phyloP scores from a whole-genome alignment of 2,888 invertebrate genomes.

The Sarcophaga caerulescens region DNA sequence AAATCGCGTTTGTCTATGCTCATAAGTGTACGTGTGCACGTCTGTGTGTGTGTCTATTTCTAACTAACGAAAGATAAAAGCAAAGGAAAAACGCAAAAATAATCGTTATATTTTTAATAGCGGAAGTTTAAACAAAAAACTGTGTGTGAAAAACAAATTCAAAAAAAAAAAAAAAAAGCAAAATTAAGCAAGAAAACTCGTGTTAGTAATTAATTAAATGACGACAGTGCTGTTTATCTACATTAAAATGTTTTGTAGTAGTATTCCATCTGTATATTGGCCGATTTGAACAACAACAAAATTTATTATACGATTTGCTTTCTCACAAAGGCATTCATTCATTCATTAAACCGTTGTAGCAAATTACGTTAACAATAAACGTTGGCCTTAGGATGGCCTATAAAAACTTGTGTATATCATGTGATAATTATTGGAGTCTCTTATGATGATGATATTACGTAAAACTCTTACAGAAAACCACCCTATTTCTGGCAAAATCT shows the following conservation, averaged over 20 bases:
- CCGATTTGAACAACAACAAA: too few relatives aligned
- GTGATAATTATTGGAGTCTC: too few relatives aligned
- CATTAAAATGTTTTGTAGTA: not conserved
- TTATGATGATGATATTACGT: too few relatives aligned
- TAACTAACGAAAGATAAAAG: slow-evolving; percentile 10
- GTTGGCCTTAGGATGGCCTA: too few relatives aligned
- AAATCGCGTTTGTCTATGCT: not conserved
- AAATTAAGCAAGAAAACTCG: slow-evolving; percentile 33
- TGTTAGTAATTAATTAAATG: slow-evolving; percentile 48
- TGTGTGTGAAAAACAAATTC: not conserved
- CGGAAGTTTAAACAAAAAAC: slow-evolving; percentile 13
- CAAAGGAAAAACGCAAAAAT: slow-evolving; percentile 14
- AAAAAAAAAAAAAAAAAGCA: slow-evolving; percentile 15
- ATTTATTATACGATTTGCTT: too few relatives aligned
- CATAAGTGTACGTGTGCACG: not conserved
- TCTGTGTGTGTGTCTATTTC: not conserved
- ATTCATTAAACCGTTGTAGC: too few relatives aligned
- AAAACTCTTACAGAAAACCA: too few relatives aligned
- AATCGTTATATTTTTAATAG: slow-evolving; percentile 16
- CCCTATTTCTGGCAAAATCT: too few relatives aligned
- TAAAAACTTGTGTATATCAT: too few relatives aligned
- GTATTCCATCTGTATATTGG: too few relatives aligned
- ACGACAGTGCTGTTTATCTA: slow-evolving; percentile 27
- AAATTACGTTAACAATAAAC: too few relatives aligned
- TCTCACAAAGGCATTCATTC: too few relatives aligned